A percentile compares a stretch with the other conserved stretches of the same genome.
Evolutionary conservation across 2,888 invertebrate genomes (phyloP).

Genomic region (Oligia fasciuncula): DNA sequence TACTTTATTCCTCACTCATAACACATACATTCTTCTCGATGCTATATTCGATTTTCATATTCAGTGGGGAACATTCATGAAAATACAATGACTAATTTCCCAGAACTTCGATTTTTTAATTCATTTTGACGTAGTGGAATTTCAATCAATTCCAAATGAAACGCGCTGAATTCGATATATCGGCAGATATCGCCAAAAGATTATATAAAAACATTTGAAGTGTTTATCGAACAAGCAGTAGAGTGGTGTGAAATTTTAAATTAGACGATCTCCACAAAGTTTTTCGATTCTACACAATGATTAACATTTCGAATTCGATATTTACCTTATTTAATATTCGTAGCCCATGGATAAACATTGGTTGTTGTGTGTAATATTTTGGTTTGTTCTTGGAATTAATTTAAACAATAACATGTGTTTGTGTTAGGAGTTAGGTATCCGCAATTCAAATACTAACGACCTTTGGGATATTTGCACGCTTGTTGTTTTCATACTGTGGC

Average conservation of each 20-base stretch:
- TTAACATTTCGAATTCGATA: neutral
- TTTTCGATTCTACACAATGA: neutral
- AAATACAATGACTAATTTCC: neutral
- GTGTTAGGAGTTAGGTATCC: constrained; percentile 34
- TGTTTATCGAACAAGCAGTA: neutral
- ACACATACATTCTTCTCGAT: neutral
- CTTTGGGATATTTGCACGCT: constrained; percentile 19
- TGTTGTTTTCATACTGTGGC: constrained; percentile 4
- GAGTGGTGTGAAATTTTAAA: neutral
- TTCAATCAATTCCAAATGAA: neutral
- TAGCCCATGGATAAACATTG: neutral
- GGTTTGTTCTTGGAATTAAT: constrained; percentile 35
- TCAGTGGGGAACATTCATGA: neutral
- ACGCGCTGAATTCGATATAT: neutral
- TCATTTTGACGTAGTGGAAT: neutral
- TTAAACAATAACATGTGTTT: constrained; percentile 46
- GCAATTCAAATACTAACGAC: constrained; percentile 28
- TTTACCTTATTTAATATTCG: constrained; percentile 9
- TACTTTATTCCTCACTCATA: neutral
- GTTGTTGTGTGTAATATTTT: constrained; percentile 32
- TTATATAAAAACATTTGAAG: neutral
- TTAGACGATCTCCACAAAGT: neutral
- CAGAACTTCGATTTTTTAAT: neutral
- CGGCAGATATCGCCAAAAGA: neutral
- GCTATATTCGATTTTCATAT: neutral